Evolutionary conservation across 2,113 vertebrate genomes (phyloP).

Genomic region (Scortum barcoo): DNA sequence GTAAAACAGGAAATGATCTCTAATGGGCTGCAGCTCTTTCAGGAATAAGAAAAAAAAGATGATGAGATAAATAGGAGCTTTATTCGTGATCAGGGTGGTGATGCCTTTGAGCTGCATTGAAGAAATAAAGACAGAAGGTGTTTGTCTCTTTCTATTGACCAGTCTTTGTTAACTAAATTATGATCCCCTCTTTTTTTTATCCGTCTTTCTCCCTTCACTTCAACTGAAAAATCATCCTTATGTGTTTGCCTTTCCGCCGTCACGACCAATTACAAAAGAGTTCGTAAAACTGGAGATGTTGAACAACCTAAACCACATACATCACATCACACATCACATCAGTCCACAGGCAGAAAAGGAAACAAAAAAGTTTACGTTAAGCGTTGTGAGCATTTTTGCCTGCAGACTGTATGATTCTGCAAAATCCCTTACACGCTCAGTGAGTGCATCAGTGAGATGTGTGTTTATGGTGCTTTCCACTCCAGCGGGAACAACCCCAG

Average conservation of each 20-base stretch:
- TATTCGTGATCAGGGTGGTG: neutral
- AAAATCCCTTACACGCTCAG: neutral
- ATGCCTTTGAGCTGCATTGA: neutral
- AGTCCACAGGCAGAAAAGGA: neutral
- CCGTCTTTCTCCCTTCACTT: neutral
- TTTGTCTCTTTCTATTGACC: neutral
- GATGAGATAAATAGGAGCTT: neutral
- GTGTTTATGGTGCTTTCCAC: constrained; percentile 35
- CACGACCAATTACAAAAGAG: neutral
- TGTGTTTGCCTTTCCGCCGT: neutral
- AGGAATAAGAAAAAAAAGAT: too few relatives aligned
- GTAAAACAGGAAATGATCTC: neutral
- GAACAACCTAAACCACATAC: neutral
- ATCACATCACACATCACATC: too few relatives aligned
- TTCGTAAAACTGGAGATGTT: neutral
- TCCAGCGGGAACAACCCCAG: constrained; percentile 11
- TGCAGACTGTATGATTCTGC: neutral
- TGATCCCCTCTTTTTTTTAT: neutral
- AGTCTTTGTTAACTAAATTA: neutral
- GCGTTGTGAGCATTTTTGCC: neutral
- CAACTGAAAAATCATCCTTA: neutral
- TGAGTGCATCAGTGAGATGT: neutral
- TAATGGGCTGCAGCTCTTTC: neutral
- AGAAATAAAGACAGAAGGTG: neutral
- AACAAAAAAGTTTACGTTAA: neutral